Percentiles rank a stretch among this genome's conserved stretches.
Evolutionary conservation across 2,888 invertebrate species (phyloP).

Genomic region (Drosophila rubida): DNA sequence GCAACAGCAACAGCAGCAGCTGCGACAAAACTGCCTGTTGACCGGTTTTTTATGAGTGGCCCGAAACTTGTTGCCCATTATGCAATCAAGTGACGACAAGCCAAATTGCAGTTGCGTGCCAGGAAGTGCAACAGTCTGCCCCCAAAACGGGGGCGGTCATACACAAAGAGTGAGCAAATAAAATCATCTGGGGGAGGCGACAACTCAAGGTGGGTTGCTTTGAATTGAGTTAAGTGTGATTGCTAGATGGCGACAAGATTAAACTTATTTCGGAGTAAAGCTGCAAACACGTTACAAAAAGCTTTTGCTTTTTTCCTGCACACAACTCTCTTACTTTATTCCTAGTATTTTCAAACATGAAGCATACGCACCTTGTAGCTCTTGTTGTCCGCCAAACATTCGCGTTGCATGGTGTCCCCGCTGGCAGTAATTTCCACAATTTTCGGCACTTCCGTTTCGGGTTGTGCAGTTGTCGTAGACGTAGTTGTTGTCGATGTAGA

Average conservation of each 20-base stretch:
- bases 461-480: slow-evolving; percentile 51
- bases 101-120: slow-evolving; percentile 76
- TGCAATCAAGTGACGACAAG: slow-evolving; percentile 78
- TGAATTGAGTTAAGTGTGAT: background rate
- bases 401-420: slow-evolving; percentile 77
- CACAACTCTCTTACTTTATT: background rate
- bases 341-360: background rate
- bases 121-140: slow-evolving; percentile 59
- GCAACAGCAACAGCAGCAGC: slow-evolving; percentile 42
- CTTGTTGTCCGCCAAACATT: slow-evolving; percentile 86
- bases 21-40: slow-evolving; percentile 50
- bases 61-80: slow-evolving; percentile 51
- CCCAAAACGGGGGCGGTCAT: slow-evolving; percentile 35
- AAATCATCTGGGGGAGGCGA: slow-evolving; percentile 6
- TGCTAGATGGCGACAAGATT: slow-evolving; percentile 6
- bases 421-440: slow-evolving; percentile 81
- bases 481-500: slow-evolving; percentile 36
- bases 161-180: slow-evolving; percentile 3
- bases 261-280: background rate
- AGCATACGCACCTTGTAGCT: slow-evolving; percentile 85
- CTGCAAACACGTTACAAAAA: too few relatives aligned
- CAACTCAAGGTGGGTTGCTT: slow-evolving; percentile 11
- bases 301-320: too few relatives aligned
- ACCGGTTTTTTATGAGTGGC: slow-evolving; percentile 54
- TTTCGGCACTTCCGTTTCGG: slow-evolving; percentile 78